Conservation (phyloP, 1,140 invertebrate genomes). For the Aphaenogaster floridana region DNA sequence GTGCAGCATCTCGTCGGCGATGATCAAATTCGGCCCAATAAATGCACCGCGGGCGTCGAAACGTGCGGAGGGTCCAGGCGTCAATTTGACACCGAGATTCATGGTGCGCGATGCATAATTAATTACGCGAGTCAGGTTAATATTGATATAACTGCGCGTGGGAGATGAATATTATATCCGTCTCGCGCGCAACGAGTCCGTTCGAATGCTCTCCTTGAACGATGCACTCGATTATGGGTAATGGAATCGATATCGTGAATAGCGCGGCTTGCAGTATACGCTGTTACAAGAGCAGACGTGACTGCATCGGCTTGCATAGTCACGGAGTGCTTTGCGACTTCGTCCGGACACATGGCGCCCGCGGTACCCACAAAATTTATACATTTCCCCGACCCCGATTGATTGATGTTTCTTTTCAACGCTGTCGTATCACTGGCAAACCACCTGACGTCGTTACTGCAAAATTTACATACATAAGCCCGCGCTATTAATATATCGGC, state of each 20-base stretch:
- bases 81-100: conserved; percentile 32
- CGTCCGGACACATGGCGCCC: background rate
- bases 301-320: conserved; percentile 51
- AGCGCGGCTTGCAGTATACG: background rate
- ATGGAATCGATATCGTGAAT: conserved; percentile 55
- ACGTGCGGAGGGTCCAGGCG: background rate
- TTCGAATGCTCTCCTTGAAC: conserved; percentile 19
- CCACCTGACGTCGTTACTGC: conserved; percentile 6
- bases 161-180: conserved; percentile 33
- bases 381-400: conserved; percentile 12
- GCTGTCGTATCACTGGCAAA: background rate
- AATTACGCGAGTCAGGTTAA: conserved; percentile 27
- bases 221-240: conserved; percentile 43
- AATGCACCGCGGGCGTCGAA: background rate
- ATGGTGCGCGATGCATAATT: conserved; percentile 38
- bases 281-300: conserved; percentile 43
- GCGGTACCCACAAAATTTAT: conserved; percentile 28
- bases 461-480: background rate
- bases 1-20: background rate
- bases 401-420: conserved; percentile 38
- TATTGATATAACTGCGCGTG: conserved; percentile 12
- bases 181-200: background rate
- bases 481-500: background rate
- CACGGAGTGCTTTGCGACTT: conserved; percentile 53
- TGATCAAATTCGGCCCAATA: background rate